phyloP scores from a whole-genome alignment of 2,888 invertebrate species.

The Drosophila formosana region DNA sequence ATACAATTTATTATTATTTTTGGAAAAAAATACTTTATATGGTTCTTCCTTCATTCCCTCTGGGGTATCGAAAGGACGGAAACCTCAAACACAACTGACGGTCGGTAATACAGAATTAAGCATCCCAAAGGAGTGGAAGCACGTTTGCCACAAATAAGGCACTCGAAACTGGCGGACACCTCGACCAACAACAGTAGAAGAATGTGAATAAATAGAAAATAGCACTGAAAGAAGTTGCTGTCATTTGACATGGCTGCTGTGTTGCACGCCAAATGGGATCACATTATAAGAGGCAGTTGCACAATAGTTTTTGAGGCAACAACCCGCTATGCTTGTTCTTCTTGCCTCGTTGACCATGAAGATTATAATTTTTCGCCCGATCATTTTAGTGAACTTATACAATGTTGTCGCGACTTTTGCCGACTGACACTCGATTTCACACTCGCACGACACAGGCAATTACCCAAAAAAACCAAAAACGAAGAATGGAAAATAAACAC shows the following conservation, averaged over 20 bases:
- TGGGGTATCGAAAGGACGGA: too few species aligned
- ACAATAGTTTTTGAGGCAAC: conserved; percentile 40
- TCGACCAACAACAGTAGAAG: not conserved
- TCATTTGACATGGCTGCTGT: conserved; percentile 28
- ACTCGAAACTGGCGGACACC: conserved; percentile 37
- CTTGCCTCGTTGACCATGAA: conserved; percentile 44
- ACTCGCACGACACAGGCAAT: conserved; percentile 31
- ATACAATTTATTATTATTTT: too few species aligned
- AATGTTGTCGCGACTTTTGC: conserved; percentile 52
- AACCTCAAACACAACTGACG: not conserved
- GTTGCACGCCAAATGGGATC: conserved; percentile 61
- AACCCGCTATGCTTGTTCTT: conserved; percentile 19
- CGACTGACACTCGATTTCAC: conserved; percentile 34
- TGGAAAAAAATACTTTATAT: too few species aligned
- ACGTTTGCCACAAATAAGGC: conserved; percentile 59
- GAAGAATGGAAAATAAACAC: not conserved
- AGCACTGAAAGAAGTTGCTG: not conserved
- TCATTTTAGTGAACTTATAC: conserved; percentile 60
- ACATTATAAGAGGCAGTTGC: conserved; percentile 63
- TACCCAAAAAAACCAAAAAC: not conserved
- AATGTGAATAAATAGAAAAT: not conserved
- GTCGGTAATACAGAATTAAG: conserved; percentile 41
- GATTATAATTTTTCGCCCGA: conserved; percentile 74
- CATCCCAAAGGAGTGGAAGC: conserved; percentile 46
- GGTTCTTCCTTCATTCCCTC: too few species aligned